phyloP scores from a whole-genome alignment of 35 echinoderm and acorn worm genomes.

The Amphiura filiformis region DNA sequence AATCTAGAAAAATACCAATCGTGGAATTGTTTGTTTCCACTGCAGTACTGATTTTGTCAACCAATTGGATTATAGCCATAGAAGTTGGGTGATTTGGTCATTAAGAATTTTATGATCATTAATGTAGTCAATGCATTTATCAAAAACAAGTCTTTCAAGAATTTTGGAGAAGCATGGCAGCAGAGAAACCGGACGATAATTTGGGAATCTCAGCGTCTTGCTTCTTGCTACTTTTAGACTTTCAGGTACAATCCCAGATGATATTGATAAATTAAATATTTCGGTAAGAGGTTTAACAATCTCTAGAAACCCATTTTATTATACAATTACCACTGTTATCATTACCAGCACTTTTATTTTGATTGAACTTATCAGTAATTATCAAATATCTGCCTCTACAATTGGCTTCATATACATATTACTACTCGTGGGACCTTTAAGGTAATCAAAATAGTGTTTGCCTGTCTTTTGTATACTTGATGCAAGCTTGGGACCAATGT shows the following conservation, averaged over 20 bases:
- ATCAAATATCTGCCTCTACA: neutral
- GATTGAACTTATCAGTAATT: neutral
- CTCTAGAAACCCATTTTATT: slow-evolving; percentile 6
- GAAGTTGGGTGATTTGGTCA: no score
- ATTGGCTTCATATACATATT: no score
- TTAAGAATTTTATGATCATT: no score
- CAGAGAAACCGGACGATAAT: slow-evolving; percentile 39
- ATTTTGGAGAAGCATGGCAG: slow-evolving; percentile 25
- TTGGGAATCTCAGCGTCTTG: slow-evolving; percentile 26
- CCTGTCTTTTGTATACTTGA: neutral
- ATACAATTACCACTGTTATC: slow-evolving; percentile 25
- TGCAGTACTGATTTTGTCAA: no score
- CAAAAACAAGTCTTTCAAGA: no score
- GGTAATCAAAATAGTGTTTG: no score
- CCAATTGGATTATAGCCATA: no score
- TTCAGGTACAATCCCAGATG: slow-evolving; percentile 23
- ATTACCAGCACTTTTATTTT: slow-evolving; percentile 24
- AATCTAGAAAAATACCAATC: no score
- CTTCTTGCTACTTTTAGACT: slow-evolving; percentile 31
- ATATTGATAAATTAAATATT: slow-evolving; percentile 36
- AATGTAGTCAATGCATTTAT: no score
- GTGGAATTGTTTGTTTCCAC: no score
- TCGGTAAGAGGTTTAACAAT: slow-evolving; percentile 15
- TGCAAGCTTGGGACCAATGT: slow-evolving; percentile 16
- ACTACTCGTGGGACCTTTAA: no score